Evolutionary conservation across 2,797 vertebrate genomes (phyloP).

Genomic region (Aphelocoma californica): DNA sequence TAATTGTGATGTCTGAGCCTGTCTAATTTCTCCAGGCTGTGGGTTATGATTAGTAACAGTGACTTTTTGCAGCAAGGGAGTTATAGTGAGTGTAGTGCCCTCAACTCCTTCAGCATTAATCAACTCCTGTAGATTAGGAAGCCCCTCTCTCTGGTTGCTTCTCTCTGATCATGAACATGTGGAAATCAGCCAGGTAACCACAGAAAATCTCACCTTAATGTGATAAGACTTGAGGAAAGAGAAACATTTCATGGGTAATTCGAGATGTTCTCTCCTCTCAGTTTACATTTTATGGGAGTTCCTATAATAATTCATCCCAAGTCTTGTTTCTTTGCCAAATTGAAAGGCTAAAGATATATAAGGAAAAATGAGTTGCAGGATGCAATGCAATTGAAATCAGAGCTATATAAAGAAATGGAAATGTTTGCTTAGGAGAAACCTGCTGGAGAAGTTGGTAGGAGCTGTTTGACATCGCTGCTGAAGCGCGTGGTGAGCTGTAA

Average conservation of each 20-base stretch:
- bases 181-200: background rate
- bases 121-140: background rate
- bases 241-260: background rate
- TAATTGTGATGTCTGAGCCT: background rate
- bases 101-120: background rate
- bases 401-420: background rate
- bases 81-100: background rate
- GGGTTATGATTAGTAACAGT: background rate
- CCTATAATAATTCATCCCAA: background rate
- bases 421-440: conserved; percentile 2
- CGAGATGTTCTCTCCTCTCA: background rate
- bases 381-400: background rate
- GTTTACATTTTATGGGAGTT: background rate
- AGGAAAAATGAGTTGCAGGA: background rate
- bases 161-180: background rate
- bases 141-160: background rate
- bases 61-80: background rate
- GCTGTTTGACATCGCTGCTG: background rate
- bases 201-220: background rate
- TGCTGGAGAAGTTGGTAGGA: background rate
- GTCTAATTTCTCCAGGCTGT: background rate
- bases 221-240: background rate
- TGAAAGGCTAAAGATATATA: background rate
- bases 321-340: background rate
- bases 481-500: background rate